Conservation (phyloP, 2,113 vertebrate genomes). For the Larimichthys crocea region DNA sequence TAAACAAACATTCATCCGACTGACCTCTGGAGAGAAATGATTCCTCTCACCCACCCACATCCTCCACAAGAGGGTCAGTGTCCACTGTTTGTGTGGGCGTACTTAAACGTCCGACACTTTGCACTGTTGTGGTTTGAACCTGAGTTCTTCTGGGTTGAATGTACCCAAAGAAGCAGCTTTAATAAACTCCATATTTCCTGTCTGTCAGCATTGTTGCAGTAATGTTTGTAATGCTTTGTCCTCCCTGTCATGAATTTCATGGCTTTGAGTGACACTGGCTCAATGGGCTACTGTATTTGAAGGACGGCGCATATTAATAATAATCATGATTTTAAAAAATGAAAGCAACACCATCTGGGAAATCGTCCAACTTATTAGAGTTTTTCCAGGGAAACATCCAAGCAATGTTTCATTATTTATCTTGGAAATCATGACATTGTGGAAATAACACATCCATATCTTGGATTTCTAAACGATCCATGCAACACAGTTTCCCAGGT, state of each 20-base stretch:
- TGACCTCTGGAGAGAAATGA: neutral
- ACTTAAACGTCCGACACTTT: neutral
- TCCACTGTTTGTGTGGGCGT: neutral
- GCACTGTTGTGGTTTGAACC: neutral
- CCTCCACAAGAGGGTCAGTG: neutral
- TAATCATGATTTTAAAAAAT: neutral
- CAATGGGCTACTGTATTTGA: neutral
- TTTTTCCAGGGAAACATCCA: conserved; percentile 12
- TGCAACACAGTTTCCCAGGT: conserved; percentile 32
- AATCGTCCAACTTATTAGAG: conserved; percentile 6
- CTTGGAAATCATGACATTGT: conserved; percentile 17
- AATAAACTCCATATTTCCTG: neutral
- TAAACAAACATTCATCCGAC: neutral
- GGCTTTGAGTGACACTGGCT: neutral
- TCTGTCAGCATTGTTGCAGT: neutral
- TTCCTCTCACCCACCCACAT: neutral
- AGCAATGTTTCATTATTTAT: conserved; percentile 18
- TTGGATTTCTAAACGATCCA: conserved; percentile 35
- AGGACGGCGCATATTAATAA: neutral
- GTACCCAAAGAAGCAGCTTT: neutral
- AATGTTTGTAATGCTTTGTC: neutral
- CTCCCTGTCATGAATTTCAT: neutral
- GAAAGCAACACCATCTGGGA: conserved; percentile 22
- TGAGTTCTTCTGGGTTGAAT: neutral
- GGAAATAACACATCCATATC: conserved; percentile 16